Percentiles rank a stretch among this genome's conserved stretches.
phyloP scores from a whole-genome alignment of 2,888 invertebrate genomes.

The Cataglyphis livida region DNA sequence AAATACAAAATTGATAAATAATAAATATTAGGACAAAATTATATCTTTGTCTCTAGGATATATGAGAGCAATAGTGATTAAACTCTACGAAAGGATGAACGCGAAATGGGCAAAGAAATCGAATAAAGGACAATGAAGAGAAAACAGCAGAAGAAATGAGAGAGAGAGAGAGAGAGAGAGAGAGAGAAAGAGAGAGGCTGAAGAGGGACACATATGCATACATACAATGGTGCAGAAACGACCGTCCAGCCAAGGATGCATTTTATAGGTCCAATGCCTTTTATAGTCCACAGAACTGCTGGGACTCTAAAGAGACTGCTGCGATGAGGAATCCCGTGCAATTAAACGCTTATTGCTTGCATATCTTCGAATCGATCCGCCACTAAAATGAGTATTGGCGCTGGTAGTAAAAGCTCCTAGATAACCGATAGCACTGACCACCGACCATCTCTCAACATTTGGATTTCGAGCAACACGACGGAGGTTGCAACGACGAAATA shows the following conservation, averaged over 20 bases:
- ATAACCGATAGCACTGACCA: conserved; percentile 78
- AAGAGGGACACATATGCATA: conserved; percentile 66
- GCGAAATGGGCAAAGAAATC: conserved; percentile 8
- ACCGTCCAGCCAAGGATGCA: conserved; percentile 84
- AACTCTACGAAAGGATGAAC: conserved; percentile 27
- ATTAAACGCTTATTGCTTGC: conserved; percentile 86
- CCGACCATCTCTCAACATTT: conserved; percentile 64
- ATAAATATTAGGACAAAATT: conserved; percentile 66
- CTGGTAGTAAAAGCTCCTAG: conserved; percentile 84
- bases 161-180: conserved; percentile 44
- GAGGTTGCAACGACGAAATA: neutral
- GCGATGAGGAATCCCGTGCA: conserved; percentile 85
- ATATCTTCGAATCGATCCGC: conserved; percentile 85
- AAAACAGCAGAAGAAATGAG: conserved; percentile 14
- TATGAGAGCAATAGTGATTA: conserved; percentile 28
- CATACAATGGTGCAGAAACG: conserved; percentile 83
- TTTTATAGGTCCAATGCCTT: conserved; percentile 86
- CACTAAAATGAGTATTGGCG: conserved; percentile 84
- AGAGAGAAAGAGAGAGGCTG: conserved; percentile 44
- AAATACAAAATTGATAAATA: conserved; percentile 10
- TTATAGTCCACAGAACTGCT: conserved; percentile 83
- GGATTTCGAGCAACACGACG: conserved; percentile 35
- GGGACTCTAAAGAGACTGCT: conserved; percentile 81
- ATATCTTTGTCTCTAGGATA: conserved; percentile 59
- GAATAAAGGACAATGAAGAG: conserved; percentile 27